Evolutionary conservation across 2,888 invertebrate species (phyloP).

Genomic region (Zaprionus bogoriensis): DNA sequence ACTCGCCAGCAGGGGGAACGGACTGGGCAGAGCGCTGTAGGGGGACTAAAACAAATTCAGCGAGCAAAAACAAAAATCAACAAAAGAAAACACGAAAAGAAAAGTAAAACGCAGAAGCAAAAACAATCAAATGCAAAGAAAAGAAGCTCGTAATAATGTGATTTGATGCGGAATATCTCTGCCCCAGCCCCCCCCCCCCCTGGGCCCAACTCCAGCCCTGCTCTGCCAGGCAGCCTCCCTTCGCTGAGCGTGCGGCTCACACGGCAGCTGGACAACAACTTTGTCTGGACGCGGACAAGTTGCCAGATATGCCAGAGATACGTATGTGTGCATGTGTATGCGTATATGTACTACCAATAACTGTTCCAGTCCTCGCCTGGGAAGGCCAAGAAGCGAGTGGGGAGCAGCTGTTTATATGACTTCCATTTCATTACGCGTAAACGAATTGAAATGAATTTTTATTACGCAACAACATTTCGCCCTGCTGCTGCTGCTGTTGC

Average conservation of each 20-base stretch:
- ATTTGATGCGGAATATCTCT: slow-evolving; percentile 56
- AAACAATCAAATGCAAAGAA: slow-evolving; percentile 56
- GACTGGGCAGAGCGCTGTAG: background rate
- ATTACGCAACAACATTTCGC: slow-evolving; percentile 61
- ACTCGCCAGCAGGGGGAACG: slow-evolving; percentile 18
- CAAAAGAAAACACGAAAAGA: slow-evolving; percentile 29
- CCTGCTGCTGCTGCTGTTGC: slow-evolving; percentile 5
- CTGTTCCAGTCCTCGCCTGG: slow-evolving; percentile 40
- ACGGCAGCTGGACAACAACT: slow-evolving; percentile 64
- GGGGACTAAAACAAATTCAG: slow-evolving; percentile 46
- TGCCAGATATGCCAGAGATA: too few relatives aligned
- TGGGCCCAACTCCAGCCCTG: background rate
- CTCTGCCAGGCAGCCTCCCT: background rate
- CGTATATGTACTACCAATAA: slow-evolving; percentile 52
- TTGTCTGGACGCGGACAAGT: slow-evolving; percentile 57
- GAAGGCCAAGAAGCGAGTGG: too few relatives aligned
- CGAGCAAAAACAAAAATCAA: slow-evolving; percentile 55
- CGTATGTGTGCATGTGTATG: too few relatives aligned
- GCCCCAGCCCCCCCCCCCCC: slow-evolving; percentile 1
- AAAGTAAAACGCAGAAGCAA: slow-evolving; percentile 47
- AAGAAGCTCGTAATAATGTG: slow-evolving; percentile 69
- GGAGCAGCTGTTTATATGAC: slow-evolving; percentile 57
- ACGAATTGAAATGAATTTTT: slow-evolving; percentile 79
- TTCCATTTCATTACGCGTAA: slow-evolving; percentile 76
- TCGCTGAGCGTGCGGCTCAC: background rate